Evolutionary conservation across 2,113 vertebrate genomes (phyloP).

Genomic region (Lagopus muta): DNA sequence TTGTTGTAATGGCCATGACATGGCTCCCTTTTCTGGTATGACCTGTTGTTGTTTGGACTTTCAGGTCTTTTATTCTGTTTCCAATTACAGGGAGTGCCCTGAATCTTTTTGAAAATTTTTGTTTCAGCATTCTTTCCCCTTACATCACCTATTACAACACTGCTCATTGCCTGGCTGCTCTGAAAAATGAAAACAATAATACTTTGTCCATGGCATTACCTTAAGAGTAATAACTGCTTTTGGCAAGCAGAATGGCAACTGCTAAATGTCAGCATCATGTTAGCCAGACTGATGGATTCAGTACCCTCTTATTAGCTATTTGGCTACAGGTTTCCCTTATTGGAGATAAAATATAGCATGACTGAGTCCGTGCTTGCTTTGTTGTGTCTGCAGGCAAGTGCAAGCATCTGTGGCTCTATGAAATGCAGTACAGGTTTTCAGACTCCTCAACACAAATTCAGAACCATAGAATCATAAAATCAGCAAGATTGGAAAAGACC

Average conservation of each 20-base stretch:
- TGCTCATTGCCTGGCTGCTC: not conserved
- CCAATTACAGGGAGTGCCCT: constrained; percentile 15
- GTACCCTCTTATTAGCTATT: not conserved
- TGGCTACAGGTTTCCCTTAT: not conserved
- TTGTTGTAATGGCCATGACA: not conserved
- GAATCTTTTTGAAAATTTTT: constrained; percentile 42
- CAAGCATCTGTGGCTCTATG: not conserved
- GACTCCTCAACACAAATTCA: not conserved
- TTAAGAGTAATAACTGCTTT: not conserved
- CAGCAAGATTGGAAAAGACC: too few species aligned
- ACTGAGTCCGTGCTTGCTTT: not conserved
- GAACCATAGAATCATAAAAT: too few species aligned
- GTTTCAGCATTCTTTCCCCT: constrained; percentile 54
- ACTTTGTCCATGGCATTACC: not conserved
- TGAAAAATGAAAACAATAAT: constrained; percentile 29
- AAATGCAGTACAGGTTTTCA: not conserved
- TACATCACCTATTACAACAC: constrained; percentile 52
- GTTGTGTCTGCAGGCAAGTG: not conserved
- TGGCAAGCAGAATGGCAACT: not conserved
- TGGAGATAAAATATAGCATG: not conserved
- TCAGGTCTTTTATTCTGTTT: constrained; percentile 27
- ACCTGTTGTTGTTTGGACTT: not conserved
- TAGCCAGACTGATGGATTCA: not conserved
- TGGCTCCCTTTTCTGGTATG: not conserved
- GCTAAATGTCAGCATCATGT: not conserved